These are phyloP conservation scores for Panagrolaimus sp. DNA, from an alignment of 1,140 invertebrate species.

Conservation along the genomic window DNA sequence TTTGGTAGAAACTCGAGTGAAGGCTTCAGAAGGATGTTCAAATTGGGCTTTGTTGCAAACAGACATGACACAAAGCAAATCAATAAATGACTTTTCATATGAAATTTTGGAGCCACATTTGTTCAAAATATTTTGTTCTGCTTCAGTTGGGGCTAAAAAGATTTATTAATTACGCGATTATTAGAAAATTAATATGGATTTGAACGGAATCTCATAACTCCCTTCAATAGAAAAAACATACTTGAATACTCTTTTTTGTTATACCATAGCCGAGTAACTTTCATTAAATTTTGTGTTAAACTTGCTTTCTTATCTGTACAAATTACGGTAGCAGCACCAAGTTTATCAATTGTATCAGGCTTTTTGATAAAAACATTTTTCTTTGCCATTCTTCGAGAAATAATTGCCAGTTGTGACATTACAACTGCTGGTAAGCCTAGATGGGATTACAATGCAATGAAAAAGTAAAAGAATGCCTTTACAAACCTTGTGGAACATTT, in stretches of 20 bases:
- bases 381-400: conserved; percentile 96
- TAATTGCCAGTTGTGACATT: conserved; percentile 90
- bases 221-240: not conserved
- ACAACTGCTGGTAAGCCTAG: conserved; percentile 99
- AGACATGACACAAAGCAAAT: not conserved
- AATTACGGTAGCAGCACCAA: conserved; percentile 92
- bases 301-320: conserved; percentile 98
- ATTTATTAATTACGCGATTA: too few species aligned
- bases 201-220: too few species aligned
- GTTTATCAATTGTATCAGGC: conserved; percentile 89
- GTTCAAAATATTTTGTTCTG: conserved; percentile 14
- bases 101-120: conserved; percentile 15
- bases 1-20: too few species aligned
- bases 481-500: conserved; percentile 61
- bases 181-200: too few species aligned
- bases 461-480: too few species aligned
- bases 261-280: conserved; percentile 69
- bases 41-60: not conserved
- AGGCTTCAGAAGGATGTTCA: not conserved
- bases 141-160: too few species aligned
- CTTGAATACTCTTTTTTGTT: conserved; percentile 22
- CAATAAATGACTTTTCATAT: not conserved
- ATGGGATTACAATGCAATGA: too few species aligned
- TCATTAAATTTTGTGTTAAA: conserved; percentile 97
- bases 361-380: conserved; percentile 95